Evolutionary conservation across 2,113 vertebrate species (phyloP).

Genomic region (Myotis davidii): DNA sequence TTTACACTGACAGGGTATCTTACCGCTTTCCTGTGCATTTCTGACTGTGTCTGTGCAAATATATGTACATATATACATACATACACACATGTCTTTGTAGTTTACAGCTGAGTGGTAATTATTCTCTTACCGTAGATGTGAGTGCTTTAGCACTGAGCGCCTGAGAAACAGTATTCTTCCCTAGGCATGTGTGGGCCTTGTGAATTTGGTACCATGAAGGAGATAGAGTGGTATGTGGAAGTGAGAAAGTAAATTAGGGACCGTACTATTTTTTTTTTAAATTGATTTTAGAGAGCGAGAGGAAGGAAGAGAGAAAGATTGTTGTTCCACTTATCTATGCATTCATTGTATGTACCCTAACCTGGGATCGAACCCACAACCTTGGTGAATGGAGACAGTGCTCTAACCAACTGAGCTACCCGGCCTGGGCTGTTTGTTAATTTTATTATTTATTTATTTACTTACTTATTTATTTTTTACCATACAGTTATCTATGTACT

Average conservation of each 20-base stretch:
- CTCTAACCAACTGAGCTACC: not conserved
- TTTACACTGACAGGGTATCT: not conserved
- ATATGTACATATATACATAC: not conserved
- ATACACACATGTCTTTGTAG: not conserved
- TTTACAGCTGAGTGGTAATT: not conserved
- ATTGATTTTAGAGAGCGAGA: not conserved
- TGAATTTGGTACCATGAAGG: constrained; percentile 43
- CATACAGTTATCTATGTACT: not conserved
- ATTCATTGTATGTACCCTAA: not conserved
- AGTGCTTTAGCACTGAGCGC: not conserved
- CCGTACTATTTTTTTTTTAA: not conserved
- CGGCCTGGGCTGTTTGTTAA: not conserved
- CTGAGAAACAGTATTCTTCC: constrained; percentile 54
- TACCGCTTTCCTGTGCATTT: not conserved
- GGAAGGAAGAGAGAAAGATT: not conserved
- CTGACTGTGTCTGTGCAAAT: not conserved
- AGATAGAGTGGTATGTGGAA: constrained; percentile 18
- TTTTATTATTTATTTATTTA: not conserved
- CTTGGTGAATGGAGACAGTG: not conserved
- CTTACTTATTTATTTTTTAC: not conserved
- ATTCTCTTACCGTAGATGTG: not conserved
- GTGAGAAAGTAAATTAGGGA: not conserved
- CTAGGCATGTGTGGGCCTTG: not conserved
- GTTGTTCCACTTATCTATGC: not conserved
- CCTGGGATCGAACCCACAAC: not conserved